These are phyloP conservation scores for Cantharis nigra DNA, from an alignment of 2,888 invertebrate genomes.

Conservation along the genomic window DNA sequence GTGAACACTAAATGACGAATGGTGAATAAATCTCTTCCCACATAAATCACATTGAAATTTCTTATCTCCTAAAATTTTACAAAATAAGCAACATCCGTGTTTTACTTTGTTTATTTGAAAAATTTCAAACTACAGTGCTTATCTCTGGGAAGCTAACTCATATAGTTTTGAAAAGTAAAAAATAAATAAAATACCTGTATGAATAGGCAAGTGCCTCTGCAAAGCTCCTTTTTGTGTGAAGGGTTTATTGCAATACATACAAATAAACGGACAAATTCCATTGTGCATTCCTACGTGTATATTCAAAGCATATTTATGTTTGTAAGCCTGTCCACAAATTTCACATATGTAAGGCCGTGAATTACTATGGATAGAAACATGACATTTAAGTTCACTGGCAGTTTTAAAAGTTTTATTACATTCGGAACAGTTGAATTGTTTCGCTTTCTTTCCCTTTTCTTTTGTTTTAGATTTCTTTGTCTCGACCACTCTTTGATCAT, in stretches of 20 bases:
- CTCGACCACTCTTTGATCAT: background rate
- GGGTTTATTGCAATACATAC: slow-evolving; percentile 58
- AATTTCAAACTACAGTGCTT: too few relatives aligned
- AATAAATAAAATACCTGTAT: slow-evolving; percentile 49
- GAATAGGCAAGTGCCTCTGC: slow-evolving; percentile 59
- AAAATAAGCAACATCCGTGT: background rate
- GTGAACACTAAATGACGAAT: slow-evolving; percentile 73
- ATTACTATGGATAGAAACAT: slow-evolving; percentile 42
- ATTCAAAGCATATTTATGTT: slow-evolving; percentile 57
- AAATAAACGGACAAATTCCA: slow-evolving; percentile 57
- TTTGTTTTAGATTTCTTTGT: background rate
- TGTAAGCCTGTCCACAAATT: slow-evolving; percentile 60
- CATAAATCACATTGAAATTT: slow-evolving; percentile 51
- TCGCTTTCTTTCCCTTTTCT: slow-evolving; percentile 23
- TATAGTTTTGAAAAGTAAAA: background rate
- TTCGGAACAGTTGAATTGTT: slow-evolving; percentile 36
- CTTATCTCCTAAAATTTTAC: slow-evolving; percentile 43
- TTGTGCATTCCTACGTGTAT: slow-evolving; percentile 60
- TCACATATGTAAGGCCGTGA: slow-evolving; percentile 55
- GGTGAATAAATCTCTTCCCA: slow-evolving; percentile 61
- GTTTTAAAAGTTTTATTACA: slow-evolving; percentile 47
- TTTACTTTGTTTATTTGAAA: background rate
- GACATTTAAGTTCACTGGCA: slow-evolving; percentile 43
- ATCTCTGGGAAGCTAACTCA: background rate
- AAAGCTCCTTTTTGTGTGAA: slow-evolving; percentile 62